Conservation (phyloP, 2,888 invertebrate species). For the Timema podura region DNA sequence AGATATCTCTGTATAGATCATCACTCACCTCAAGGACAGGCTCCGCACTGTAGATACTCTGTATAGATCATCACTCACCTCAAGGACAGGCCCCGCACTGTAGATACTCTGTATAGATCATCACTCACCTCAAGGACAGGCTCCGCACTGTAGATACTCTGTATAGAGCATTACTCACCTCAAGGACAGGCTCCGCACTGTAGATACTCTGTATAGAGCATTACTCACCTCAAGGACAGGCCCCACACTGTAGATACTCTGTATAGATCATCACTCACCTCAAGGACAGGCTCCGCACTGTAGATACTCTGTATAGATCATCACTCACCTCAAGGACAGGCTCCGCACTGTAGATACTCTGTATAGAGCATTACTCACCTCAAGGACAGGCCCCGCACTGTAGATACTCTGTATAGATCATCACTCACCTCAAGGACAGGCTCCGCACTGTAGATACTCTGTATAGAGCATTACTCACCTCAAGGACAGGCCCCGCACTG, state of each 20-base stretch:
- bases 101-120: no score
- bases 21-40: no score
- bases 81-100: no score
- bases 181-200: no score
- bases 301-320: conserved; percentile 75
- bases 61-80: no score
- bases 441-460: conserved; percentile 92
- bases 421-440: conserved; percentile 79
- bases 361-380: conserved; percentile 54
- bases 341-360: conserved; percentile 92
- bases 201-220: no score
- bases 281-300: conserved; percentile 92
- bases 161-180: no score
- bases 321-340: conserved; percentile 79
- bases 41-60: no score
- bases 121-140: no score
- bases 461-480: conserved; percentile 54
- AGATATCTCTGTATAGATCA: no score
- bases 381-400: conserved; percentile 92
- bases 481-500: conserved; percentile 92
- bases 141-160: no score
- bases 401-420: conserved; percentile 75
- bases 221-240: conserved; percentile 77
- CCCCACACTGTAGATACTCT: conserved; percentile 92
- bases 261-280: conserved; percentile 55